Evolutionary conservation across 2,113 vertebrate genomes (phyloP).

Genomic region (Cebidichthys violaceus): DNA sequence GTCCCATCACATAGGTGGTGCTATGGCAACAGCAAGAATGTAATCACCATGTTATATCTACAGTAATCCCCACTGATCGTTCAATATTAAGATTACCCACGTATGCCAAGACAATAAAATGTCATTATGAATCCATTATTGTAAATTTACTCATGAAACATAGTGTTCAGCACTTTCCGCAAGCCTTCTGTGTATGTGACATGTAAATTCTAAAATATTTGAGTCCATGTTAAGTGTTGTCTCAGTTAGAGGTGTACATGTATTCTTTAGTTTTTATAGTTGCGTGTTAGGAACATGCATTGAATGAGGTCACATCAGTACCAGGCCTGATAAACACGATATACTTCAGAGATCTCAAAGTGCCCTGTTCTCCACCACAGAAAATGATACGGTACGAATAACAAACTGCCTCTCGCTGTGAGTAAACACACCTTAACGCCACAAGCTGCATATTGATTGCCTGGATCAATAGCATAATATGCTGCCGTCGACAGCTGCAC

Average conservation of each 20-base stretch:
- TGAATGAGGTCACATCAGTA: background rate
- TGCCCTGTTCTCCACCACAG: background rate
- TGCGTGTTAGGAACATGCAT: background rate
- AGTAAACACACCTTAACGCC: slow-evolving; percentile 46
- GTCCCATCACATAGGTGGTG: slow-evolving; percentile 9
- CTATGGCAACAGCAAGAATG: slow-evolving; percentile 23
- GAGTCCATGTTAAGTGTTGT: background rate
- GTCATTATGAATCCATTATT: background rate
- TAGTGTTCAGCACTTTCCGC: background rate
- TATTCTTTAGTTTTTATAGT: background rate
- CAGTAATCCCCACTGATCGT: slow-evolving; percentile 38
- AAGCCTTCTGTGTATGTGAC: background rate
- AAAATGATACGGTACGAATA: background rate
- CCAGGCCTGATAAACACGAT: background rate
- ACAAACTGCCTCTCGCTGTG: slow-evolving; percentile 8
- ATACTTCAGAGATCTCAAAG: background rate
- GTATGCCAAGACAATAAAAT: background rate
- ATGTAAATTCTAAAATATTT: background rate
- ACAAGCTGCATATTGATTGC: slow-evolving; percentile 42
- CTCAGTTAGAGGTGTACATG: background rate
- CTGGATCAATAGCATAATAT: slow-evolving; percentile 64
- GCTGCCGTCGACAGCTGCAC: slow-evolving; percentile 13
- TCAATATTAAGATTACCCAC: slow-evolving; percentile 28
- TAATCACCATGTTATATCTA: slow-evolving; percentile 38
- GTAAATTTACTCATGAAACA: background rate